Base-by-base conservation (phyloP, 2,797 vertebrate genomes). In the Babyrousa celebensis region DNA sequence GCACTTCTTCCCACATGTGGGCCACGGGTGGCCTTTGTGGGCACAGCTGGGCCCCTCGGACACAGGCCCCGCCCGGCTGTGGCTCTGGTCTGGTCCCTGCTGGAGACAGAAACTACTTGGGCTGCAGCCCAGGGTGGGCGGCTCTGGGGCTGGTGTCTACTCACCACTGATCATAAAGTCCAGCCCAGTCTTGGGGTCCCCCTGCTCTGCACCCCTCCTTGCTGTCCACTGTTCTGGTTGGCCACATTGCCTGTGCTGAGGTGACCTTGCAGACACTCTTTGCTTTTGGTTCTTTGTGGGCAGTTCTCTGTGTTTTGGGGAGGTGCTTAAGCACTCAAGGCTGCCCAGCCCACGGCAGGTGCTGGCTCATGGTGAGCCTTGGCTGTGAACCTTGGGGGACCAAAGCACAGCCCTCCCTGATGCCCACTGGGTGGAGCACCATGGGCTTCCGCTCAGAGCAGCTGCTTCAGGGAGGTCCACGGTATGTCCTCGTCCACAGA, bases 151-250 rank as follows among this genome's bases (percentile, higher is more conserved):
- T 32, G 52, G 23, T 40, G 32, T 18, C 23, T 25, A 5, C 3
- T 21, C 7, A 1, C 43, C 11, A 0, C 71, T 21, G 48, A 6
- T 36, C 1, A 0, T 43, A 8, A 18, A 68, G 52, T 48, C 62
- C 12, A 20, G 20, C 29, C 48, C 3, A 1, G 40, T 2, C 29
- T 40, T 11, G 20, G 58, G 62, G 2, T 27, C 48, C 54, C 9
- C 11, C 43, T 56, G n/a, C 68, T n/a, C 15, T 18, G 1, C 36
- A 1, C 40, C 2, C 10, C 17, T 27, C 1, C 4, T 0, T 0
- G 1, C 43, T 9, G 11, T n/a, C 62, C 16, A 0, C 17, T 48
- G 11, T n/a, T 82, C 32, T 82, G 9, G 6, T 1, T 43, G 6
- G 23, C 36, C 2, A 36, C 52, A 54, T 3, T 3, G 6, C 60